These are phyloP conservation scores for Cyprinodon tularosa DNA, from an alignment of 2,113 vertebrate species.

Conservation along the genomic window DNA sequence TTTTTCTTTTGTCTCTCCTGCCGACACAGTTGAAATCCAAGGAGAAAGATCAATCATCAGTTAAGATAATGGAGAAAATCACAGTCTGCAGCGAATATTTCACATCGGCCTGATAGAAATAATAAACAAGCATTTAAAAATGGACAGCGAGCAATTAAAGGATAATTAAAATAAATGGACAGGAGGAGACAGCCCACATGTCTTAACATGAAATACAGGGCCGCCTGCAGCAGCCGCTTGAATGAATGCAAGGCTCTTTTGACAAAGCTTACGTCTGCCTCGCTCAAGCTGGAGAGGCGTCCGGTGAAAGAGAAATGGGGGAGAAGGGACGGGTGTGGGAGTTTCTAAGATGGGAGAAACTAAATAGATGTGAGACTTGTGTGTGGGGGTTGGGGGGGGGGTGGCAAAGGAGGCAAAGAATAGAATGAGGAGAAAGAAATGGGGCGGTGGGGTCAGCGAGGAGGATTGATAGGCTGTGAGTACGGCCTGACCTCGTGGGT, in stretches of 20 bases:
- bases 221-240: constrained; percentile 62
- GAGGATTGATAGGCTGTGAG: constrained; percentile 82
- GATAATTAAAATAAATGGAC: constrained; percentile 75
- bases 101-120: constrained; percentile 74
- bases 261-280: constrained; percentile 75
- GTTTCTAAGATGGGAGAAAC: constrained; percentile 62
- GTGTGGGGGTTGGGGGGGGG: constrained; percentile 19
- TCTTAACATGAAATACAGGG: constrained; percentile 66
- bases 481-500: constrained; percentile 78
- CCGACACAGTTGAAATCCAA: constrained; percentile 59
- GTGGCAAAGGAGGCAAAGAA: constrained; percentile 69
- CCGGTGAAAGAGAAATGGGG: constrained; percentile 58
- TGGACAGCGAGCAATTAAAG: constrained; percentile 73
- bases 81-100: constrained; percentile 65
- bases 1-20: constrained; percentile 72
- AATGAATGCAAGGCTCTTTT: constrained; percentile 69
- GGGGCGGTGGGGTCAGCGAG: constrained; percentile 68
- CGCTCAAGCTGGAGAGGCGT: constrained; percentile 75
- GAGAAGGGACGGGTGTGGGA: constrained; percentile 45
- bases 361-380: constrained; percentile 70
- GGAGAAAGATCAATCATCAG: constrained; percentile 71
- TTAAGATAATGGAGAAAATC: constrained; percentile 73
- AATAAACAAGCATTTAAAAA: constrained; percentile 75
- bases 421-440: constrained; percentile 63
- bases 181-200: constrained; percentile 70